Evolutionary conservation across 2,113 vertebrate genomes (phyloP), one percentile per base, ranked within the genome.

Genomic region (Nesogale talazaci): DNA sequence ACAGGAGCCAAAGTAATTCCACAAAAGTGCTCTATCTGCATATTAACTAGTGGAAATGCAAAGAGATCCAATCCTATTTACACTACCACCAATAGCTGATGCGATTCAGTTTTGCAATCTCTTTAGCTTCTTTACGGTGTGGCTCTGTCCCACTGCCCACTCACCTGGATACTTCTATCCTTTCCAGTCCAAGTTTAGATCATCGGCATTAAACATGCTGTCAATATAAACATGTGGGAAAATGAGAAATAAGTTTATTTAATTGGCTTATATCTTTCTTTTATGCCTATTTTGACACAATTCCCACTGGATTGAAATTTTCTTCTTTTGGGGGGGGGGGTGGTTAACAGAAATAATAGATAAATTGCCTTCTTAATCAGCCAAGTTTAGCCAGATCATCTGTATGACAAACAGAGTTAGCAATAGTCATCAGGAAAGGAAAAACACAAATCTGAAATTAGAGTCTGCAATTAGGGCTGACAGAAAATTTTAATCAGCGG

Each of bases 1-100:
- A 97, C 89, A 95, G 85, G 78, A 98, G 98, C 97, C 97, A 98
- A 98, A 98, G 92, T 97, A 98, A 98, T 98, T 98, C 94, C 96
- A 92, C 91, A 95, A 96, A 97, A 98, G 97, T 96, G 96, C 94
- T 97, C 95, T 96, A 95, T 98, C 96, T 98, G 95, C 96, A 97
- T 98, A 98, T 98, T 98, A 97, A 97, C 95, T 95, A 95, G 91
- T 23, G 19, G 94, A 97, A 97, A 97, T 56, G 89, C 91, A 34
- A 94, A 96, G 90, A 95, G 86, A 96, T 91, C 94, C 98, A 98
- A 97, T 97, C 95, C 94, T 94, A 78, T 95, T 97, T 96, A 87
- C 14, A 83, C 80, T 89, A 29, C 76, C n/a, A 93, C 25, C 75
- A 85, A 79, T 22, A 76, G 89, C 15, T 83, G 95, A 86, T 42